Percentiles rank a stretch among this genome's conserved stretches.
Conservation (phyloP, 2,888 invertebrate genomes). For the Harpagoxenus sublaevis region DNA sequence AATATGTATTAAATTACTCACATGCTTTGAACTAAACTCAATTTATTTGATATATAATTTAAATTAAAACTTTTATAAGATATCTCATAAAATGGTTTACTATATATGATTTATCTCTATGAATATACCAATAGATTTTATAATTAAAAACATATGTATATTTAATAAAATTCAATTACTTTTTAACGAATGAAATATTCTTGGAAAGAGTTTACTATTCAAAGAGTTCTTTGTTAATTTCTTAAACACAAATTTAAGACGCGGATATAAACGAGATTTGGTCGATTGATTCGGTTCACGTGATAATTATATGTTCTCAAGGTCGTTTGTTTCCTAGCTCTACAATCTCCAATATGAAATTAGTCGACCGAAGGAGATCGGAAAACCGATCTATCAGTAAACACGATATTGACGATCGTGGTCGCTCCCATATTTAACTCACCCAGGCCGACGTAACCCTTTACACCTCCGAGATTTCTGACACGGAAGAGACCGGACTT, state of each 20-base stretch:
- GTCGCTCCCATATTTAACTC: constrained; percentile 85
- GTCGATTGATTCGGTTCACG: neutral
- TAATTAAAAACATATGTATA: neutral
- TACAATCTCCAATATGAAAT: constrained; percentile 6
- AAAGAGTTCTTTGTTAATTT: neutral
- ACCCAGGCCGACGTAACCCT: constrained; percentile 96
- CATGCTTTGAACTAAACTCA: neutral
- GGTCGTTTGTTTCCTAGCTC: neutral
- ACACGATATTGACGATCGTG: constrained; percentile 5
- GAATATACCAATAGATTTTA: neutral
- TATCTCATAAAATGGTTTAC: neutral
- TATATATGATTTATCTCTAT: neutral
- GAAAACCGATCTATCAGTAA: neutral
- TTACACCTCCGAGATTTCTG: constrained; percentile 95
- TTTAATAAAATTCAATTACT: neutral
- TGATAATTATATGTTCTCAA: neutral
- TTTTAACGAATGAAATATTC: neutral
- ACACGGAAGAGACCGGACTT: constrained; percentile 96
- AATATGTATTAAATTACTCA: neutral
- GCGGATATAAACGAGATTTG: neutral
- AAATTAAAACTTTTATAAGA: neutral
- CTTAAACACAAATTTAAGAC: neutral
- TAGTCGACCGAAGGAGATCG: neutral
- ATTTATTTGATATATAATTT: neutral
- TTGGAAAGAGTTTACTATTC: neutral